Base-by-base conservation (phyloP, 2,888 invertebrate species). In the Drosophila cracens region DNA sequence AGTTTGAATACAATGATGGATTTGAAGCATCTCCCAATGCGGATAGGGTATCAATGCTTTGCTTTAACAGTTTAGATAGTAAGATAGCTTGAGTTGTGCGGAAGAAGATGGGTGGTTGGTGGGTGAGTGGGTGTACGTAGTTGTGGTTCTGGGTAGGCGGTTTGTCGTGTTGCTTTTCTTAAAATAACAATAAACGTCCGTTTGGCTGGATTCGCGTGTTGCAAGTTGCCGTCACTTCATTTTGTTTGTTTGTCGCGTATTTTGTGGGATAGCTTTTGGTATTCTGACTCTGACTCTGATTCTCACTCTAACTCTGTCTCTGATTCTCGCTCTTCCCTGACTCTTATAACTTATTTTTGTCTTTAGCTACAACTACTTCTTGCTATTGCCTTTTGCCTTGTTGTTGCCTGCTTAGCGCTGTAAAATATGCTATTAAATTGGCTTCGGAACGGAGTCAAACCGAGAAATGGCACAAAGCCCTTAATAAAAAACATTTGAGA, bases 361-460 rank as follows among this genome's bases (percentile, higher is more conserved):
- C 57, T 25, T 25, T 21, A 56, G 56, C 56, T 43, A 57, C 57
- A 57, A 40, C 56, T 31, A 57, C 48, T 75, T 76, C 68, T 78
- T 82, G 80, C 79, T 58, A 29, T 46, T 62, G 33, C 63, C 63
- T 52, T 36, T 13, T 52, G 33, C 16, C 16, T 25, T 36, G 57
- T 52, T 74, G 80, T 76, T 84, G 89, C 79, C 88, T 87, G 83
- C 83, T 88, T 89, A 91, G 83, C 81, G 83, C 89, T 83, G 82
- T 81, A 83, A 89, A 91, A 85, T 86, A 91, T 83, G 89, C 82
- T 81, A 91, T 90, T 90, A 91, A 90, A 90, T 90, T 91, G 91
- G 91, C 91, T 90, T 81, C 87, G 86, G 36, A 87, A 81, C 86
- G 83, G 82, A 80, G 89, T 82, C 72, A 67, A 77, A 71, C 70